These are phyloP conservation scores for Drosophila birchii DNA, from an alignment of 2,888 invertebrate genomes.

Conservation along the genomic window DNA sequence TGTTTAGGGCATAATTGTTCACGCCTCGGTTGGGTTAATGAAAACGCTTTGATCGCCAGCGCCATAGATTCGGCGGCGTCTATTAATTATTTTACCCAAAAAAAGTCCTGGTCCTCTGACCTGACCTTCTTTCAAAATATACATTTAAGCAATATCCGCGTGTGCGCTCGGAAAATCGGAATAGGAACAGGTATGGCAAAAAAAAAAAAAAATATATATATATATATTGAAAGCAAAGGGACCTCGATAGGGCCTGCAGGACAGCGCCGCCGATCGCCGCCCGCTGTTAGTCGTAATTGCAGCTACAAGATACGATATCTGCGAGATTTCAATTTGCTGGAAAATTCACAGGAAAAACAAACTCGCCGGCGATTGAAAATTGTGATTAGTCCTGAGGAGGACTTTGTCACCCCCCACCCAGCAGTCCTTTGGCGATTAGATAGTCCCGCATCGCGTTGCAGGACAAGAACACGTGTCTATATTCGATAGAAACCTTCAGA, in stretches of 20 bases:
- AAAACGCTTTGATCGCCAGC: conserved; percentile 60
- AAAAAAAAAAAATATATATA: too few species aligned
- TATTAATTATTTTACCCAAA: conserved; percentile 53
- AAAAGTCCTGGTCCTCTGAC: background rate
- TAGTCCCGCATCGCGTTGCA: conserved; percentile 50
- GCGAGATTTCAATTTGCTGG: conserved; percentile 34
- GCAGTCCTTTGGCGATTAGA: conserved; percentile 49
- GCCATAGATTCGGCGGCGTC: conserved; percentile 24
- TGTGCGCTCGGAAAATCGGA: conserved; percentile 36
- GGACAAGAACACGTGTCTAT: conserved; percentile 4
- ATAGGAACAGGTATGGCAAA: conserved; percentile 11
- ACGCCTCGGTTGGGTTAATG: conserved; percentile 71
- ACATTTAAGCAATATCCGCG: conserved; percentile 40
- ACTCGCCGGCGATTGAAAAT: conserved; percentile 26
- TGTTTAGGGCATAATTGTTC: conserved; percentile 75
- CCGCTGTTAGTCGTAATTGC: conserved; percentile 48
- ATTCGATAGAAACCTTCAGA: background rate
- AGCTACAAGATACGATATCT: conserved; percentile 46
- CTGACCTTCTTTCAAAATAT: background rate
- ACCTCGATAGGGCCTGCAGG: conserved; percentile 24
- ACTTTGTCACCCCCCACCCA: conserved; percentile 37
- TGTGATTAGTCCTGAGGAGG: conserved; percentile 38
- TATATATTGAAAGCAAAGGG: background rate
- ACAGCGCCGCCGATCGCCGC: conserved; percentile 31
- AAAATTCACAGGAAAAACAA: conserved; percentile 30